phyloP scores from a whole-genome alignment of 2,113 vertebrate species.

The Chitala chitala region DNA sequence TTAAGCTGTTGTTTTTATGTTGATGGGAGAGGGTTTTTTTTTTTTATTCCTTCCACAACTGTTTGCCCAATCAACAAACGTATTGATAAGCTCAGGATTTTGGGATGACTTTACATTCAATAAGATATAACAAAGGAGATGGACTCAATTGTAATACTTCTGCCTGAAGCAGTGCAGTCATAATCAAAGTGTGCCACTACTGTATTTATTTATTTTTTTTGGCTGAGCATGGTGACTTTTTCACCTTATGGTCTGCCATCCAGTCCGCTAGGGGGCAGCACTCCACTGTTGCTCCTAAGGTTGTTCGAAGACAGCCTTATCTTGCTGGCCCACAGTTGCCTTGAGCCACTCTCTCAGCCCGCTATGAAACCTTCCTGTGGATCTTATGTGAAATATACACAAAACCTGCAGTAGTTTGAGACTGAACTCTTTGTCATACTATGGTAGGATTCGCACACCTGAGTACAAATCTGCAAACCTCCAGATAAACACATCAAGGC shows the following conservation, averaged over 20 bases:
- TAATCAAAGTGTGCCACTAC: constrained; percentile 16
- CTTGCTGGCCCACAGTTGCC: neutral
- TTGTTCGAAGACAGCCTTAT: neutral
- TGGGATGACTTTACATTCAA: neutral
- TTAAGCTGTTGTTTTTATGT: constrained; percentile 4
- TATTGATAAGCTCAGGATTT: constrained; percentile 8
- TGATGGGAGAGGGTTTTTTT: neutral
- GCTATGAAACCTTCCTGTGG: too few relatives aligned
- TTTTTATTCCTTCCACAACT: neutral
- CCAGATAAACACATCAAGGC: too few relatives aligned
- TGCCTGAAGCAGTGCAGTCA: constrained; percentile 9
- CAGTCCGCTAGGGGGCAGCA: constrained; percentile 17
- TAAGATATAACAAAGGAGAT: neutral
- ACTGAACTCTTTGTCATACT: too few relatives aligned
- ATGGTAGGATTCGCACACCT: too few relatives aligned
- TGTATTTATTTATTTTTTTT: neutral
- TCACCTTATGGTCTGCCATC: constrained; percentile 5
- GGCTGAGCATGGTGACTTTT: constrained; percentile 9
- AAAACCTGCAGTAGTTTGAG: too few relatives aligned
- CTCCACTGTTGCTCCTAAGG: constrained; percentile 12
- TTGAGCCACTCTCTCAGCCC: neutral
- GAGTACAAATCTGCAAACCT: too few relatives aligned
- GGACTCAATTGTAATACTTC: neutral
- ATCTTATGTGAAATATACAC: too few relatives aligned
- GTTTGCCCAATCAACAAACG: neutral